phyloP scores from a whole-genome alignment of 1,140 invertebrate genomes.

The Drosophila bocqueti region DNA sequence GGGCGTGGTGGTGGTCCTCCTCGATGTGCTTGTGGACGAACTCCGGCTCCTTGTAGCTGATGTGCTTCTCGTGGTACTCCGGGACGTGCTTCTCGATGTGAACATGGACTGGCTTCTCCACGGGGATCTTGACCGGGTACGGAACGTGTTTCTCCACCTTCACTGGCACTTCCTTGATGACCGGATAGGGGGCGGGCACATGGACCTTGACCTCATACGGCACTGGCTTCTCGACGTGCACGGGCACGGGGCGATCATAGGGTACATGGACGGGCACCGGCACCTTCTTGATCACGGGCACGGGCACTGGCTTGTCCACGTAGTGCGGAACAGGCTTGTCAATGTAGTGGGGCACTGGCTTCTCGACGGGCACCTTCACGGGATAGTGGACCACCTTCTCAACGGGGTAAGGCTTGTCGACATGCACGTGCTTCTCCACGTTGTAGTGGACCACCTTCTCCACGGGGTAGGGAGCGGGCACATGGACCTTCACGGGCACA shows the following conservation, averaged over 20 bases:
- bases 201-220: constrained; percentile 87
- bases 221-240: constrained; percentile 87
- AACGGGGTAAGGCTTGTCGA: constrained; percentile 89
- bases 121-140: constrained; percentile 87
- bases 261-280: constrained; percentile 87
- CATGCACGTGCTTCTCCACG: constrained; percentile 89
- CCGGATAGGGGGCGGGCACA: constrained; percentile 86
- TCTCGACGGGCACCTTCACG: constrained; percentile 89
- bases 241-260: constrained; percentile 88
- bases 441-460: constrained; percentile 89
- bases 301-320: constrained; percentile 87
- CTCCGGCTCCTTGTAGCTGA: constrained; percentile 82
- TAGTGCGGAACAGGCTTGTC: constrained; percentile 89
- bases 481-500: constrained; percentile 89
- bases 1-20: constrained; percentile 75
- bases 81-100: constrained; percentile 85
- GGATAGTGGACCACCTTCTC: constrained; percentile 90
- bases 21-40: constrained; percentile 80
- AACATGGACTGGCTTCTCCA: constrained; percentile 86
- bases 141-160: constrained; percentile 87
- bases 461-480: constrained; percentile 90
- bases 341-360: constrained; percentile 88
- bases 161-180: constrained; percentile 85
- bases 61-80: constrained; percentile 80
- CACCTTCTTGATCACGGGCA: constrained; percentile 87